Evolutionary conservation across 2,113 vertebrate species (phyloP), one percentile per base, ranked within the genome.

Genomic region (Solea senegalensis): DNA sequence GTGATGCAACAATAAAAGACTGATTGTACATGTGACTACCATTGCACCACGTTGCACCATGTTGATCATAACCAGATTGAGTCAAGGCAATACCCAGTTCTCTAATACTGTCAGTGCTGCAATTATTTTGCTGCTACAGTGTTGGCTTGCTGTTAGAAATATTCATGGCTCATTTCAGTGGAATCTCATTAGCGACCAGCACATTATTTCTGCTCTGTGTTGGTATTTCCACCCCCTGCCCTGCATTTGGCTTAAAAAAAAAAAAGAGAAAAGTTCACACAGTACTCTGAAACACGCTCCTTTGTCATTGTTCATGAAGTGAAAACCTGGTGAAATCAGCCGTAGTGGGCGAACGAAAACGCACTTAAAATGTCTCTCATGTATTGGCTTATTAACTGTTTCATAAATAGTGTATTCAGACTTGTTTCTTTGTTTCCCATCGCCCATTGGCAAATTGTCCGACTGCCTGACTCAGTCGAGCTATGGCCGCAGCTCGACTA

Each of bases 121-220:
- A 46, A 27, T 49, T 53, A 21, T 64, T 46, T 51, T n/a, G 16
- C 43, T 44, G 53, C 57, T 46, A 0, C 50, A 16, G 55, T 34
- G 53, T 67, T 64, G 50, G 64, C 76, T 26, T 9, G 48, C 69
- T 44, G 41, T 57, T 15, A 44, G 40, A 78, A 15, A 15, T 52
- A 66, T 80, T 76, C 76, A 46, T 56, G 65, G 54, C 61, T 84
- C 74, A 58, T 83, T 83, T 87, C 75, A 73, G 68, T 65, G 82
- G 80, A 76, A 81, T 50, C 63, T 85, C 53, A 79, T 83, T 79
- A 83, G 69, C 52, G 54, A 76, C 44, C 51, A 48, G 53, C 75
- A 49, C 81, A 70, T 65, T 75, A 78, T 78, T 65, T 73, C 63
- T 78, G 64, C 58, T 76, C 49, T 54, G 9, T 44, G 69, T 66